Evolutionary conservation across 2,797 vertebrate species (phyloP).

Genomic region (Anguilla megastoma): DNA sequence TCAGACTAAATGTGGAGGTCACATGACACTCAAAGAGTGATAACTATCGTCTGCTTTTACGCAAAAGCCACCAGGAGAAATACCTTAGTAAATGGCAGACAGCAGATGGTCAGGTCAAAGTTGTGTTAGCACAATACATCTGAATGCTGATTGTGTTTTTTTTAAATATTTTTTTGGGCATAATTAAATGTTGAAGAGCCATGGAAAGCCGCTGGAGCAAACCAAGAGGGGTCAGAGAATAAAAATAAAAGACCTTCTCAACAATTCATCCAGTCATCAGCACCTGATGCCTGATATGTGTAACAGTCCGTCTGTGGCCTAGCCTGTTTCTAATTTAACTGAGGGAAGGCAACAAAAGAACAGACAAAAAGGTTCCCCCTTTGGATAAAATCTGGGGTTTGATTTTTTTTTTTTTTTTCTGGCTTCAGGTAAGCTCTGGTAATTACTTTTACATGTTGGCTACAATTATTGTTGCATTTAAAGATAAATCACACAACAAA

Average conservation of each 20-base stretch:
- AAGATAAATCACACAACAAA: neutral
- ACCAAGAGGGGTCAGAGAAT: too few species aligned
- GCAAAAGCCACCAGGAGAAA: neutral
- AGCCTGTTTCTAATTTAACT: neutral
- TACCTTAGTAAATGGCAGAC: neutral
- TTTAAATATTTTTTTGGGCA: neutral
- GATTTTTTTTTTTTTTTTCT: neutral
- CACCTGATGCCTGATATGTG: neutral
- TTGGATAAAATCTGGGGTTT: neutral
- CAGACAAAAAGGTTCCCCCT: neutral
- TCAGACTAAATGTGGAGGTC: neutral
- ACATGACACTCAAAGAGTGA: neutral
- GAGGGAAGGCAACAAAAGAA: neutral
- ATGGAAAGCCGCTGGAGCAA: neutral
- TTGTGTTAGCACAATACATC: neutral
- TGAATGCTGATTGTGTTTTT: neutral
- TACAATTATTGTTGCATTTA: neutral
- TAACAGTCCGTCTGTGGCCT: neutral
- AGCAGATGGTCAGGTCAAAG: neutral
- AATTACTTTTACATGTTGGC: neutral
- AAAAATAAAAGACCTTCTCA: neutral
- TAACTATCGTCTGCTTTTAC: neutral
- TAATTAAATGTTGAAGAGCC: conserved; percentile 1
- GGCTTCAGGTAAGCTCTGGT: neutral
- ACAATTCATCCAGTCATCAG: neutral